phyloP scores from a whole-genome alignment of 2,888 invertebrate species.

The Leptopilina syphax region DNA sequence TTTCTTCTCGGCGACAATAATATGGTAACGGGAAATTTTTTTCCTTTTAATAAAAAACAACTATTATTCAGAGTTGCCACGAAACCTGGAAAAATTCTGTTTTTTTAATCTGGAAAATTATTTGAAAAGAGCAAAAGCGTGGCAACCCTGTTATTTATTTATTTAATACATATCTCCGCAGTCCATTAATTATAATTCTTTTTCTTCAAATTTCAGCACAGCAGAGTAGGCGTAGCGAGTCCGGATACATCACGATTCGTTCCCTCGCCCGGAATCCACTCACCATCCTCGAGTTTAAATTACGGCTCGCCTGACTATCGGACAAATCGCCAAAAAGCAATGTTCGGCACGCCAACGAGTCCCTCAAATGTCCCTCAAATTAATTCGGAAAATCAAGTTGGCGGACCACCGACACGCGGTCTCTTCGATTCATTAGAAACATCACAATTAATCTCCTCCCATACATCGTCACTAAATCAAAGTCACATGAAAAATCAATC shows the following conservation, averaged over 20 bases:
- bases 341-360: slow-evolving; percentile 68
- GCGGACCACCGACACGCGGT: slow-evolving; percentile 84
- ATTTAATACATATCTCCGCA: background rate
- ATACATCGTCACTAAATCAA: slow-evolving; percentile 48
- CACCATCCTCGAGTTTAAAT: slow-evolving; percentile 64
- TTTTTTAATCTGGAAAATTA: too few relatives aligned
- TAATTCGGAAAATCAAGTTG: slow-evolving; percentile 76
- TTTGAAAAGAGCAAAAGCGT: too few relatives aligned
- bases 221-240: slow-evolving; percentile 65
- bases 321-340: slow-evolving; percentile 72
- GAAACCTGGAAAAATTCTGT: too few relatives aligned
- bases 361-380: slow-evolving; percentile 65
- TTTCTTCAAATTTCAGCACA: slow-evolving; percentile 59
- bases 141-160: too few relatives aligned
- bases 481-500: slow-evolving; percentile 51
- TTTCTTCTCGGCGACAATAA: slow-evolving; percentile 87
- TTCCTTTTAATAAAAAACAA: too few relatives aligned
- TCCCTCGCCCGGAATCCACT: slow-evolving; percentile 56
- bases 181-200: background rate
- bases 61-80: too few relatives aligned
- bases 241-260: slow-evolving; percentile 61
- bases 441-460: slow-evolving; percentile 71
- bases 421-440: slow-evolving; percentile 83
- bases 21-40: slow-evolving; percentile 65
- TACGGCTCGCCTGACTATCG: slow-evolving; percentile 72